These are phyloP conservation scores for Takifugu bimaculatus DNA, from an alignment of 2,113 vertebrate genomes.

Conservation along the genomic window DNA sequence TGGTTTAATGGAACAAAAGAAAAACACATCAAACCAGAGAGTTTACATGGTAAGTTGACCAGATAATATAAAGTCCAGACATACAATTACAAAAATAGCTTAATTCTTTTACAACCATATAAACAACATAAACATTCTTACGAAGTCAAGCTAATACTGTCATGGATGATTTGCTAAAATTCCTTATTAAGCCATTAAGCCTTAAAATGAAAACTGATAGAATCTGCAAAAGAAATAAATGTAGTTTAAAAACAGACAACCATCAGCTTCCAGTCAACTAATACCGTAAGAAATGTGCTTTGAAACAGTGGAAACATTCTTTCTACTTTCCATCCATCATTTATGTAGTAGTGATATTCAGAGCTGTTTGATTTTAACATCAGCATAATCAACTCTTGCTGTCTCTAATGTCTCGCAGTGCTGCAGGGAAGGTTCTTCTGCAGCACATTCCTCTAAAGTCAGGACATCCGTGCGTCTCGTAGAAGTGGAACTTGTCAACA, in stretches of 20 bases:
- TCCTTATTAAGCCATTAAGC: constrained; percentile 26
- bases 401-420: too few species aligned
- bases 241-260: constrained; percentile 54
- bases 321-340: neutral
- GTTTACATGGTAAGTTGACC: constrained; percentile 63
- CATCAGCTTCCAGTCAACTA: constrained; percentile 49
- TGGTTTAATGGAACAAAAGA: constrained; percentile 40
- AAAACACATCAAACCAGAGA: constrained; percentile 31
- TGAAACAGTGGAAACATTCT: constrained; percentile 2
- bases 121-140: constrained; percentile 58
- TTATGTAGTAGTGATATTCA: constrained; percentile 1
- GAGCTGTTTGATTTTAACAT: constrained; percentile 1
- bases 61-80: constrained; percentile 60
- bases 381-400: neutral
- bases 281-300: constrained; percentile 6
- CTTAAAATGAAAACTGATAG: constrained; percentile 42
- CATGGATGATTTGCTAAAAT: constrained; percentile 40
- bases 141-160: constrained; percentile 63
- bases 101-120: constrained; percentile 71
- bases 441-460: constrained; percentile 1
- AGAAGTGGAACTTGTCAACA: too few species aligned
- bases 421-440: neutral
- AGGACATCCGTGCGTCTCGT: neutral
- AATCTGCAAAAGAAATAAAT: constrained; percentile 65
- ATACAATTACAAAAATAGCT: constrained; percentile 75